phyloP scores from a whole-genome alignment of 30 jellyfish, hydroid and myxozoan genomes.

The Aurelia aurita region DNA sequence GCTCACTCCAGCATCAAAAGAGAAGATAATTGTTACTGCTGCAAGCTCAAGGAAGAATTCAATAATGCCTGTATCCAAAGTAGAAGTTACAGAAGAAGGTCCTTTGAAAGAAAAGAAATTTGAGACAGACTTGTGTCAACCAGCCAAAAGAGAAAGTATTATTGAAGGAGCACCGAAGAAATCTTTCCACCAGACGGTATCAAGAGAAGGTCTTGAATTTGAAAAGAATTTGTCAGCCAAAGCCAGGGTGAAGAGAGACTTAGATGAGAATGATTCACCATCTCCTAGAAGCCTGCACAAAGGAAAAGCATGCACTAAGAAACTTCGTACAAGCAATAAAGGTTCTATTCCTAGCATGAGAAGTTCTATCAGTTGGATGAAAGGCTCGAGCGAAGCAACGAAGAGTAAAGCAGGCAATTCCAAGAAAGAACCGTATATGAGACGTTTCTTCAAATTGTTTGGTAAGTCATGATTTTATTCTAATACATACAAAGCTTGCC shows the following conservation, averaged over 20 bases:
- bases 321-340: background rate
- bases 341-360: background rate
- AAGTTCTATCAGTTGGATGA: background rate
- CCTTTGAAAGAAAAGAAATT: no score
- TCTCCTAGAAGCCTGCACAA: slow-evolving; percentile 39
- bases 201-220: no score
- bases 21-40: no score
- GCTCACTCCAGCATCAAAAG: no score
- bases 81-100: no score
- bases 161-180: no score
- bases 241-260: background rate
- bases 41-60: no score
- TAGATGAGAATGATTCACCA: background rate
- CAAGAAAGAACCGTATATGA: slow-evolving; percentile 37
- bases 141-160: no score
- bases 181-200: no score
- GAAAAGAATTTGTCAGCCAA: background rate
- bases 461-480: slow-evolving; percentile 28
- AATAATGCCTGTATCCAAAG: no score
- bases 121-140: no score
- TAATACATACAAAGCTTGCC: background rate
- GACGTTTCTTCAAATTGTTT: slow-evolving; percentile 51
- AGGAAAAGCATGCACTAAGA: slow-evolving; percentile 10
- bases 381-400: no score
- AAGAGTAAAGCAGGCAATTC: slow-evolving; percentile 3